These are phyloP conservation scores for Habrosyne pyritoides DNA, from an alignment of 2,888 invertebrate species.

Conservation along the genomic window DNA sequence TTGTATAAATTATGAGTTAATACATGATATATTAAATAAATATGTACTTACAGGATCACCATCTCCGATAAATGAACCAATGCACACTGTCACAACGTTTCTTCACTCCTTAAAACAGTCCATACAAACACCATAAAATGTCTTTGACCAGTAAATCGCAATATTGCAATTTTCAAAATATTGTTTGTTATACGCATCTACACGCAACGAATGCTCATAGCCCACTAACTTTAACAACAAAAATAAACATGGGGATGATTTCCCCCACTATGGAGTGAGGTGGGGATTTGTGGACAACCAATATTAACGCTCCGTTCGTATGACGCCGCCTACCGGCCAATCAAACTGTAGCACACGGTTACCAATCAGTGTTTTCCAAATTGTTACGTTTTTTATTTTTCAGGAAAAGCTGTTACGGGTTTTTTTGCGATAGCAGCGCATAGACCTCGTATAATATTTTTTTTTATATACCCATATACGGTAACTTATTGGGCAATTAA, in stretches of 20 bases:
- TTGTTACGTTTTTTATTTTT: conserved; percentile 51
- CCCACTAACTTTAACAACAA: conserved; percentile 77
- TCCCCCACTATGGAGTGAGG: conserved; percentile 54
- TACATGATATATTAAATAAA: conserved; percentile 6
- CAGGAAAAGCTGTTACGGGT: conserved; percentile 59
- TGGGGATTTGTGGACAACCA: conserved; percentile 55
- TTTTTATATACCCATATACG: not conserved
- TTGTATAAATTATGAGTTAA: too few relatives aligned
- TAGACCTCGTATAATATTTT: conserved; percentile 24
- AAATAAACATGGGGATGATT: conserved; percentile 80
- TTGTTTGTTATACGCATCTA: conserved; percentile 45
- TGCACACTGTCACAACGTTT: conserved; percentile 54
- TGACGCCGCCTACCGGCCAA: conserved; percentile 69
- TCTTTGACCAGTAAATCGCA: conserved; percentile 17
- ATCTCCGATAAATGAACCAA: conserved; percentile 60
- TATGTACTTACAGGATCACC: conserved; percentile 77
- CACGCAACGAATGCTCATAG: conserved; percentile 66
- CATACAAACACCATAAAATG: conserved; percentile 38
- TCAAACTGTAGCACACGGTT: conserved; percentile 28
- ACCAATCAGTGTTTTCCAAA: conserved; percentile 58
- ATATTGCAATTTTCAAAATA: conserved; percentile 22
- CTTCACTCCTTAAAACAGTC: conserved; percentile 42
- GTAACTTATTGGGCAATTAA: not conserved
- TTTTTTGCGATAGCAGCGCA: conserved; percentile 56
- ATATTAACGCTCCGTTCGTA: conserved; percentile 36